phyloP scores from a whole-genome alignment of 2,888 invertebrate species.

The Slavum lentiscoides region DNA sequence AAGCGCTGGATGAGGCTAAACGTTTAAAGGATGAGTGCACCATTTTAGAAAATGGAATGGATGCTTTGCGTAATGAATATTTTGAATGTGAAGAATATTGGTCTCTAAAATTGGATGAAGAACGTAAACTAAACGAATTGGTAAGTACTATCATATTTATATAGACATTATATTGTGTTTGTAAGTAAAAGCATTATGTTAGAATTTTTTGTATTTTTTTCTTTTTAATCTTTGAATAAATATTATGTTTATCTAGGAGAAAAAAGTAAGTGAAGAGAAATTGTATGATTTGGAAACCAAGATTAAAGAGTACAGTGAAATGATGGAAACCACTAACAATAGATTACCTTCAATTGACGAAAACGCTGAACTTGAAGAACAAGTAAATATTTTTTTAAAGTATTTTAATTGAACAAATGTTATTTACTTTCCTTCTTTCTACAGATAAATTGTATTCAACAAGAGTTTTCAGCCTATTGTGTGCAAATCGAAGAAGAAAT shows the following conservation, averaged over 20 bases:
- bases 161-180: not conserved
- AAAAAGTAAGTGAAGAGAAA: slow-evolving; percentile 75
- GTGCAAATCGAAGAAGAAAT: slow-evolving; percentile 35
- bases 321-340: slow-evolving; percentile 64
- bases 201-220: not conserved
- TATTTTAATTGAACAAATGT: not conserved
- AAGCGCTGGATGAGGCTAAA: slow-evolving; percentile 51
- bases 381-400: slow-evolving; percentile 57
- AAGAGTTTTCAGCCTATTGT: slow-evolving; percentile 39
- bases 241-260: slow-evolving; percentile 65
- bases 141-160: slow-evolving; percentile 40
- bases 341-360: slow-evolving; percentile 77
- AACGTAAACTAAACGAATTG: slow-evolving; percentile 71
- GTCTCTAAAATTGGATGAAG: slow-evolving; percentile 77
- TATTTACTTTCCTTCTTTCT: not conserved
- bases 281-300: slow-evolving; percentile 73
- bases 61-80: slow-evolving; percentile 75
- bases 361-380: slow-evolving; percentile 70
- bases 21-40: slow-evolving; percentile 60
- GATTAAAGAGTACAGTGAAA: slow-evolving; percentile 80
- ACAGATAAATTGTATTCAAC: slow-evolving; percentile 41
- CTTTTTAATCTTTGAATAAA: not conserved
- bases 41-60: slow-evolving; percentile 74
- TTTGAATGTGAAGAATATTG: slow-evolving; percentile 88
- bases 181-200: not conserved